A percentile compares a stretch with the other conserved stretches of the same genome.
These are phyloP conservation scores for Malurus elegans DNA, from an alignment of 2,113 vertebrate genomes.

Conservation along the genomic window DNA sequence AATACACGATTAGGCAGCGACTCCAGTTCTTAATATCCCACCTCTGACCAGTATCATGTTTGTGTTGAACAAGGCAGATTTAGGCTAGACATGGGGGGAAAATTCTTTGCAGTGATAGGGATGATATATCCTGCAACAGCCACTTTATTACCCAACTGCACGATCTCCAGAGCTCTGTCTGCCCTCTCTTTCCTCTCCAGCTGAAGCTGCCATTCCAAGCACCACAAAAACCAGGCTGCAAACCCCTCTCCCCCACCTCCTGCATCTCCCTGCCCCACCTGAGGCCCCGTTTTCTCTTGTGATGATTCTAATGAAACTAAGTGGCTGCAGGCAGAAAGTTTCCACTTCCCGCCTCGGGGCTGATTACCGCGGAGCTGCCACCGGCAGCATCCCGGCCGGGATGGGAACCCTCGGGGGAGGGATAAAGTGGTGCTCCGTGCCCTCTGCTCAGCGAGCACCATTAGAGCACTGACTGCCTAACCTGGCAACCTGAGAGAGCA, in stretches of 20 bases:
- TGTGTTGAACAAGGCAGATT: neutral
- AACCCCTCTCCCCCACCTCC: neutral
- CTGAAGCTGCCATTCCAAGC: neutral
- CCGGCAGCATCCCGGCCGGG: neutral
- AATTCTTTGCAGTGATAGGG: neutral
- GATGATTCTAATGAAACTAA: constrained; percentile 58
- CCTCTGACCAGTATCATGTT: neutral
- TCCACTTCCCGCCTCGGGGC: constrained; percentile 20
- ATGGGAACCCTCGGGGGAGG: constrained; percentile 25
- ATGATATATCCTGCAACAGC: neutral
- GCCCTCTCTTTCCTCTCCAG: neutral
- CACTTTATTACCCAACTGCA: neutral
- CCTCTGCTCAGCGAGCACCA: constrained; percentile 14
- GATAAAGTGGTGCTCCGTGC: constrained; percentile 20
- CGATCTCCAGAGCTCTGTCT: neutral
- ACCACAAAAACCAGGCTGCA: neutral
- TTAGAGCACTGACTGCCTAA: constrained; percentile 24
- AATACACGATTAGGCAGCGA: neutral
- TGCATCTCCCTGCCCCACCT: neutral
- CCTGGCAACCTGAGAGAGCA: neutral
- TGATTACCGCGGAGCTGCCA: constrained; percentile 34
- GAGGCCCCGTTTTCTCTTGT: constrained; percentile 12
- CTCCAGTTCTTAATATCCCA: neutral
- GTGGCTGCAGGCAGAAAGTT: constrained; percentile 53
- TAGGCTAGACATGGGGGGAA: neutral